Percentiles rank a stretch among this genome's conserved stretches.
Conservation (phyloP, 2,888 invertebrate genomes). For the Dynastes hyllus region DNA sequence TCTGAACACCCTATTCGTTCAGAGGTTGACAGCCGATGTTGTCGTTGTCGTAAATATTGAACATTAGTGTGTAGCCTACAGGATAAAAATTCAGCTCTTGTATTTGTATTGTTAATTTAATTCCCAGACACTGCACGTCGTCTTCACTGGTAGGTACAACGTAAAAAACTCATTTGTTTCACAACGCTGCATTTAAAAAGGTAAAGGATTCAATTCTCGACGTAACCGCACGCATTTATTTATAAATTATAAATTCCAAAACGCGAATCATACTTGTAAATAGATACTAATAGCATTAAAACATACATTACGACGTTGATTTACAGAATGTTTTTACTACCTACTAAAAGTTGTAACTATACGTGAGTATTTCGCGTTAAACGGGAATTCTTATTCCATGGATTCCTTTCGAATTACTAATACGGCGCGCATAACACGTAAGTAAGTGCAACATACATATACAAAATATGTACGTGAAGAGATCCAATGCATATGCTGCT, state of each 20-base stretch:
- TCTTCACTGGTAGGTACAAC: too few relatives aligned
- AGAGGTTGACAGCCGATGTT: too few relatives aligned
- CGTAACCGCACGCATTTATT: neutral
- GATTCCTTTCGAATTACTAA: constrained; percentile 16
- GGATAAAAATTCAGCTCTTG: too few relatives aligned
- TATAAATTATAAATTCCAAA: constrained; percentile 30
- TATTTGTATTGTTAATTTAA: too few relatives aligned
- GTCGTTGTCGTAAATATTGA: too few relatives aligned
- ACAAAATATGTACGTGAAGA: neutral
- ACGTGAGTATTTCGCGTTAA: neutral
- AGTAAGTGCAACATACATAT: neutral
- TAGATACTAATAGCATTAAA: constrained; percentile 1
- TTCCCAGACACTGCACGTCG: too few relatives aligned
- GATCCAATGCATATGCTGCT: neutral
- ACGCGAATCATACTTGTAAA: constrained; percentile 29
- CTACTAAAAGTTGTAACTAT: neutral
- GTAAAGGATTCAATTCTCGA: neutral
- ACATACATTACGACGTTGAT: constrained; percentile 2
- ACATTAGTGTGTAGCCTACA: too few relatives aligned
- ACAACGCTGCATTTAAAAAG: constrained; percentile 1
- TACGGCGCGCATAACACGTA: neutral
- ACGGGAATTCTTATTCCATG: neutral
- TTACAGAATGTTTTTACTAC: neutral
- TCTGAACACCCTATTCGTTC: too few relatives aligned
- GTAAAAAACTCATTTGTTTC: constrained; percentile 4